A percentile compares a stretch with the other conserved stretches of the same genome.
Evolutionary conservation across 2,797 vertebrate species (phyloP).

Genomic region (Amblyraja radiata): DNA sequence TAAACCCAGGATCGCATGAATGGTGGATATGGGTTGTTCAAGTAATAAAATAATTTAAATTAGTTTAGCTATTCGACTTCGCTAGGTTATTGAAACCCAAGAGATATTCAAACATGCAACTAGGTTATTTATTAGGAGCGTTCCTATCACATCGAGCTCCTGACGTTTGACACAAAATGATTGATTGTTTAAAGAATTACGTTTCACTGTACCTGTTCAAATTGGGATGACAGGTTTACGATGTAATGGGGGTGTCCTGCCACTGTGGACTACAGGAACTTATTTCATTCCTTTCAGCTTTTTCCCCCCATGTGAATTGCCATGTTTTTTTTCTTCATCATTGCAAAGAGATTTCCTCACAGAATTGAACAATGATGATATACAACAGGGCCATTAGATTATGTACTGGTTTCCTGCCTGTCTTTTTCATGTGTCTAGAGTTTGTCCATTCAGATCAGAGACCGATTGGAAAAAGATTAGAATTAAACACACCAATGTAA

Average conservation of each 20-base stretch:
- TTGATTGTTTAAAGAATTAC: not conserved
- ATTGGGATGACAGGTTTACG: not conserved
- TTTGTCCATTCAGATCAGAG: not conserved
- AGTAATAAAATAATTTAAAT: not conserved
- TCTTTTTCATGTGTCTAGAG: not conserved
- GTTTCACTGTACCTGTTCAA: not conserved
- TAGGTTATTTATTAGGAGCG: not conserved
- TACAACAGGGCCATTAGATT: not conserved
- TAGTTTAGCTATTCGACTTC: not conserved
- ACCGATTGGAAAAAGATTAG: not conserved
- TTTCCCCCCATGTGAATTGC: not conserved
- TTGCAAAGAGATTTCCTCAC: not conserved
- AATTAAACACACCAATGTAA: not conserved
- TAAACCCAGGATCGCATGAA: not conserved
- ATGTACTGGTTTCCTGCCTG: not conserved
- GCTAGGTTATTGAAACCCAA: not conserved
- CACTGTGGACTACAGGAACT: not conserved
- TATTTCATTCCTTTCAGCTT: not conserved
- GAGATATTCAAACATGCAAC: not conserved
- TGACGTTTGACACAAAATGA: not conserved
- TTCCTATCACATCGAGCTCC: not conserved
- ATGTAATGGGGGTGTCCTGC: too few relatives aligned
- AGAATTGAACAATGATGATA: not conserved
- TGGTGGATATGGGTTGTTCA: not conserved
- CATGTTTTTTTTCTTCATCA: not conserved